A percentile compares a stretch with the other conserved stretches of the same genome.
These are phyloP conservation scores for Mimumesa dahlbomi DNA, from an alignment of 2,888 invertebrate genomes.

Conservation along the genomic window DNA sequence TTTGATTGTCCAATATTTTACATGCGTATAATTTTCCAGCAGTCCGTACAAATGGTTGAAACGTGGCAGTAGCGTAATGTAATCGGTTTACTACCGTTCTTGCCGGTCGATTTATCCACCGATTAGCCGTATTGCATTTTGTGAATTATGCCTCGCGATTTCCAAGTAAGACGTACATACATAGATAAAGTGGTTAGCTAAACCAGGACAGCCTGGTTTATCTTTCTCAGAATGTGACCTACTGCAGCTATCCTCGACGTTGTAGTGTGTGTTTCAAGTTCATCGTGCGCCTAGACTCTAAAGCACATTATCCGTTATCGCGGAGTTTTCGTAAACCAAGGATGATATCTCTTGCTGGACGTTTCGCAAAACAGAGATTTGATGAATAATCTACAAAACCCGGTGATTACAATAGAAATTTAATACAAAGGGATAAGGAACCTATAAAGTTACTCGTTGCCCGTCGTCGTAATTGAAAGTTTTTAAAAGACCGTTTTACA, in stretches of 20 bases:
- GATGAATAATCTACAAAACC: too few relatives aligned
- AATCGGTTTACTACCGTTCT: not conserved
- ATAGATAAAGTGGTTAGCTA: constrained; percentile 28
- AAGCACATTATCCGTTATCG: not conserved
- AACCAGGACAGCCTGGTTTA: constrained; percentile 61
- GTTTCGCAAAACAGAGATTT: too few relatives aligned
- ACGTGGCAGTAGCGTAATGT: not conserved
- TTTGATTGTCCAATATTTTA: too few relatives aligned
- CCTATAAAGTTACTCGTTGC: too few relatives aligned
- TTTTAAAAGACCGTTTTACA: too few relatives aligned
- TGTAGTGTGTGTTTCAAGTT: constrained; percentile 43
- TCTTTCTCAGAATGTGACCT: constrained; percentile 63
- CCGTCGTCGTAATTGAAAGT: too few relatives aligned
- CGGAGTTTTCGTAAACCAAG: not conserved
- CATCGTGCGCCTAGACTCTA: constrained; percentile 35
- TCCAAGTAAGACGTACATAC: constrained; percentile 22
- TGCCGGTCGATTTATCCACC: constrained; percentile 16
- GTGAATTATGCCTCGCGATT: constrained; percentile 16
- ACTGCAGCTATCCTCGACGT: constrained; percentile 17
- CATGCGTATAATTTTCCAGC: not conserved
- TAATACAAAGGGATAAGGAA: too few relatives aligned
- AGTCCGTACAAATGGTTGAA: not conserved
- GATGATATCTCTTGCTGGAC: not conserved
- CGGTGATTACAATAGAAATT: too few relatives aligned
- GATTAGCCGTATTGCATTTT: constrained; percentile 5